Conservation (phyloP, 2,888 invertebrate species). For the Spodoptera exigua region DNA sequence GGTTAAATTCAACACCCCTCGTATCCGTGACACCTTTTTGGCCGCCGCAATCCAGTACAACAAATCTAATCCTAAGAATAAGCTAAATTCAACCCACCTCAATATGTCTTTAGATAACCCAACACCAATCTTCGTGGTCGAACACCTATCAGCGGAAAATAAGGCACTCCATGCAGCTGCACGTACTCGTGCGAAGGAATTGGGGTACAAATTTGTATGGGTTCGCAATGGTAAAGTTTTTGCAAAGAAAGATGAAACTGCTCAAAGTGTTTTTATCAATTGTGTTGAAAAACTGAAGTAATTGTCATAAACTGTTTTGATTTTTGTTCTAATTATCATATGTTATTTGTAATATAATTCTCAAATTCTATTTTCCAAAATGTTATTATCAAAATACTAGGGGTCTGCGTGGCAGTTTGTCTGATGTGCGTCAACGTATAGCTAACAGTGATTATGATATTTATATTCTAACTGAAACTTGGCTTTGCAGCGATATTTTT, state of each 20-base stretch:
- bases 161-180: slow-evolving; percentile 11
- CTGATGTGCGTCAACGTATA: too few species aligned
- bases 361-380: too few species aligned
- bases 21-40: slow-evolving; percentile 7
- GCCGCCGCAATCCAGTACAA: slow-evolving; percentile 5
- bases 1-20: slow-evolving; percentile 8
- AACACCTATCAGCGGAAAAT: slow-evolving; percentile 9
- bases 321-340: too few species aligned
- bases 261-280: slow-evolving; percentile 9
- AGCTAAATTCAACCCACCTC: slow-evolving; percentile 7
- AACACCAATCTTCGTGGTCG: slow-evolving; percentile 3
- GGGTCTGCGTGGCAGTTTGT: too few species aligned
- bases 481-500: slow-evolving; percentile 30
- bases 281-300: slow-evolving; percentile 3
- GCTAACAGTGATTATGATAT: slow-evolving; percentile 47
- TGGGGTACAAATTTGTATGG: too few species aligned
- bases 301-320: neutral
- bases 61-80: slow-evolving; percentile 2
- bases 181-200: slow-evolving; percentile 13
- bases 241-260: slow-evolving; percentile 19
- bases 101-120: slow-evolving; percentile 1
- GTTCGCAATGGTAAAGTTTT: slow-evolving; percentile 30
- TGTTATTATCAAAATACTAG: slow-evolving; percentile 44
- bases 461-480: slow-evolving; percentile 37
- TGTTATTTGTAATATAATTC: too few species aligned